phyloP scores from a whole-genome alignment of 2,797 vertebrate genomes.

The Scarus forsteni region DNA sequence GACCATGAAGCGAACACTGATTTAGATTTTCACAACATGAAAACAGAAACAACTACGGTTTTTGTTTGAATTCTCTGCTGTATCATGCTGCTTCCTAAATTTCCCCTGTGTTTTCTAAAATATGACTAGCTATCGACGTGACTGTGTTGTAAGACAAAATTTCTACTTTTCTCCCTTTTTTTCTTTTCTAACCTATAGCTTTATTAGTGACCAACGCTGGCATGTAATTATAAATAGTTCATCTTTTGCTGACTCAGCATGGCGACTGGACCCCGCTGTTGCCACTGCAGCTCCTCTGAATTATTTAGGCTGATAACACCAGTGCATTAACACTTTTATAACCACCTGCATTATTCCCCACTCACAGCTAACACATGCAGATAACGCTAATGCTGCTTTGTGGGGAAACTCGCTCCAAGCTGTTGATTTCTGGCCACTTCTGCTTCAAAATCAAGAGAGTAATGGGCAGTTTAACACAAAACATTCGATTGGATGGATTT shows the following conservation, averaged over 20 bases:
- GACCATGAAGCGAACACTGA: neutral
- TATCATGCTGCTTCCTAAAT: neutral
- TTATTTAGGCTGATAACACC: neutral
- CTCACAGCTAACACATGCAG: neutral
- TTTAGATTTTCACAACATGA: neutral
- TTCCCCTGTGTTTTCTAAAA: neutral
- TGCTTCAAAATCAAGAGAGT: neutral
- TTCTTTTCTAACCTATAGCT: neutral
- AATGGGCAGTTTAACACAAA: neutral
- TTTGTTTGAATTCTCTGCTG: neutral
- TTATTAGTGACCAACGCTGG: neutral
- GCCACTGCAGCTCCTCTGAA: neutral
- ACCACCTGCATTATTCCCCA: neutral
- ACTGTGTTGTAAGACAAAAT: neutral
- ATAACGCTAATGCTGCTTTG: neutral
- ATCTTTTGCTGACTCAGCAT: neutral
- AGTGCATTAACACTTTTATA: neutral
- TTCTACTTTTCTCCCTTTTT: neutral
- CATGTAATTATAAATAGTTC: neutral
- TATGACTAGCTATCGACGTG: neutral
- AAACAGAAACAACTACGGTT: neutral
- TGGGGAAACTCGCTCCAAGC: neutral
- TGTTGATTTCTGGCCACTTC: neutral
- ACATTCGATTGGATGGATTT: neutral
- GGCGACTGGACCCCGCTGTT: neutral